Conservation (phyloP, 2,888 invertebrate species). For the Lamellibrachia satsuma region DNA sequence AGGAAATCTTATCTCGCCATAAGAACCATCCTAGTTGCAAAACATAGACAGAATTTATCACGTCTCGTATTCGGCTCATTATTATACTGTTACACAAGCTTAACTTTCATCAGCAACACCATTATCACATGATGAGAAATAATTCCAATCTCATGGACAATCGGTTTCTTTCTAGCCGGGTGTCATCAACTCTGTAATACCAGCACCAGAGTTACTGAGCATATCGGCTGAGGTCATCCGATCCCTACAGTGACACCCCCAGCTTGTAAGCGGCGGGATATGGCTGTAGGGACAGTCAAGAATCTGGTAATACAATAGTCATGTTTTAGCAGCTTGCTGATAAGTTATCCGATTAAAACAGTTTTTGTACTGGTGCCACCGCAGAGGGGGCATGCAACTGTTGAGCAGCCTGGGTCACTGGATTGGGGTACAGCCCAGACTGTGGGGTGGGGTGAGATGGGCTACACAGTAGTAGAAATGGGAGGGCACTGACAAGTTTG, state of each 20-base stretch:
- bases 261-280: neutral
- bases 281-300: neutral
- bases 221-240: neutral
- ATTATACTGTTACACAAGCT: neutral
- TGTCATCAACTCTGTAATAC: neutral
- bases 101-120: neutral
- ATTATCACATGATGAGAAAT: slow-evolving; percentile 2
- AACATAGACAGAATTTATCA: neutral
- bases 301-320: neutral
- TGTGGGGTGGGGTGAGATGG: neutral
- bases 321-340: slow-evolving; percentile 7
- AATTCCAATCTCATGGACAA: neutral
- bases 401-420: neutral
- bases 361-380: neutral
- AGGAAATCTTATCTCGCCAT: slow-evolving; percentile 12
- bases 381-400: neutral
- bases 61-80: neutral
- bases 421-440: neutral
- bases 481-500: neutral
- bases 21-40: neutral
- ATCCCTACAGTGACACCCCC: neutral
- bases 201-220: neutral
- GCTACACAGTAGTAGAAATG: neutral
- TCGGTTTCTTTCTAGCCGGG: neutral
- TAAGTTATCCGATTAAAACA: slow-evolving; percentile 17